Percentiles rank a stretch among this genome's conserved stretches.
These are phyloP conservation scores for Lanius collurio DNA, from an alignment of 2,113 vertebrate species.

Conservation along the genomic window DNA sequence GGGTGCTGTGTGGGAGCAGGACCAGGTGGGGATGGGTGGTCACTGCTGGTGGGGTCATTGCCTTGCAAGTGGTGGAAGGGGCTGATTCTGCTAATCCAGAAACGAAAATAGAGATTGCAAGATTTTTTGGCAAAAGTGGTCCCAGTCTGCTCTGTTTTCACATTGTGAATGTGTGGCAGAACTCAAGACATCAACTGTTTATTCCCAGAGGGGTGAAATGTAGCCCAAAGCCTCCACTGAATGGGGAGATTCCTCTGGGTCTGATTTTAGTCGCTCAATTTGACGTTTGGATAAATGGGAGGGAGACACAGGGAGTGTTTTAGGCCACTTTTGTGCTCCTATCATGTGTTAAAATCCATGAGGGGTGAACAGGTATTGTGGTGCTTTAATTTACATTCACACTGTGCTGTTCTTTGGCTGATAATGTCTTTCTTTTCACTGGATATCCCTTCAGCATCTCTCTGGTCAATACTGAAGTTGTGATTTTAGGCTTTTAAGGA, in stretches of 20 bases:
- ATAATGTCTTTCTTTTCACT: not conserved
- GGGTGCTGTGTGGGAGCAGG: not conserved
- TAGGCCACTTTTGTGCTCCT: not conserved
- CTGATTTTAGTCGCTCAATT: not conserved
- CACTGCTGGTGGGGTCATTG: not conserved
- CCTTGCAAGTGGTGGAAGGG: not conserved
- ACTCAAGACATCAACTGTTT: not conserved
- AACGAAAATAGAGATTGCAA: not conserved
- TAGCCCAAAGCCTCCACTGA: not conserved
- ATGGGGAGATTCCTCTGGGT: not conserved
- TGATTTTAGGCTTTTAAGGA: not conserved
- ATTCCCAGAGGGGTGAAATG: not conserved
- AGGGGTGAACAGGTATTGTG: not conserved
- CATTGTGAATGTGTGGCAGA: not conserved
- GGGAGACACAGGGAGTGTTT: not conserved
- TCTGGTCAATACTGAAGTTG: not conserved
- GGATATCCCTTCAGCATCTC: not conserved
- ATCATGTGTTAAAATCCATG: not conserved
- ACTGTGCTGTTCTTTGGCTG: not conserved
- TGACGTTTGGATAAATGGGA: not conserved
- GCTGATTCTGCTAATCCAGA: not conserved
- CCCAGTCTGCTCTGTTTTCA: not conserved
- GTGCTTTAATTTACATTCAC: not conserved
- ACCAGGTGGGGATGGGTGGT: rapidly evolving
- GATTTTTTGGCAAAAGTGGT: not conserved